These are phyloP conservation scores for Atta texana DNA, from an alignment of 1,140 invertebrate genomes.

Conservation along the genomic window DNA sequence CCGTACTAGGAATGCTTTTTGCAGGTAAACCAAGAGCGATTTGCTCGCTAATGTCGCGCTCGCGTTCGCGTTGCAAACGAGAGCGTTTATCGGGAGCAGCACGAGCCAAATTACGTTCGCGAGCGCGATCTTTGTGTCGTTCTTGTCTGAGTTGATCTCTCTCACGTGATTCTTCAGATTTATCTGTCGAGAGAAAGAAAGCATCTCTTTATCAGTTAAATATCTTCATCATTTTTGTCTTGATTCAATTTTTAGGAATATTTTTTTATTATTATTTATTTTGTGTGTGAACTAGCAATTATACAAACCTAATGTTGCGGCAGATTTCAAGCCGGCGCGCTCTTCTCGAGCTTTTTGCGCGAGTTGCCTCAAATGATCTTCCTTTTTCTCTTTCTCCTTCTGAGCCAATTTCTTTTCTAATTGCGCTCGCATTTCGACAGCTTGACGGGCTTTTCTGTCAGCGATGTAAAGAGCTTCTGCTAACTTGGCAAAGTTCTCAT, in stretches of 20 bases:
- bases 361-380: slow-evolving; percentile 96
- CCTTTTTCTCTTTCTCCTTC: slow-evolving; percentile 99
- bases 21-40: slow-evolving; percentile 98
- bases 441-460: slow-evolving; percentile 98
- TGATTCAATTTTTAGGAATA: neutral
- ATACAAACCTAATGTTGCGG: slow-evolving; percentile 77
- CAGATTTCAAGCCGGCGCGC: slow-evolving; percentile 92
- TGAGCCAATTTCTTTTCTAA: slow-evolving; percentile 98
- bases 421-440: slow-evolving; percentile 98
- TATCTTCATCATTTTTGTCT: neutral
- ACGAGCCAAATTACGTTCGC: slow-evolving; percentile 96
- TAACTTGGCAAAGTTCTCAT: slow-evolving; percentile 99
- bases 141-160: slow-evolving; percentile 96
- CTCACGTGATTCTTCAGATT: slow-evolving; percentile 93
- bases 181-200: slow-evolving; percentile 81
- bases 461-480: slow-evolving; percentile 99
- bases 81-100: slow-evolving; percentile 98
- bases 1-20: slow-evolving; percentile 89
- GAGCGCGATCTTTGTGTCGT: slow-evolving; percentile 95
- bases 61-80: slow-evolving; percentile 95
- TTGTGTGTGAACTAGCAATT: neutral
- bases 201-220: slow-evolving; percentile 1
- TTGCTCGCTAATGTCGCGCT: slow-evolving; percentile 99
- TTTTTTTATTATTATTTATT: slow-evolving; percentile 4
- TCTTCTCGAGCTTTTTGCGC: slow-evolving; percentile 98